Percentiles rank a stretch among this genome's conserved stretches.
Conservation (phyloP, 2,113 vertebrate species). For the Haemorhous mexicanus region DNA sequence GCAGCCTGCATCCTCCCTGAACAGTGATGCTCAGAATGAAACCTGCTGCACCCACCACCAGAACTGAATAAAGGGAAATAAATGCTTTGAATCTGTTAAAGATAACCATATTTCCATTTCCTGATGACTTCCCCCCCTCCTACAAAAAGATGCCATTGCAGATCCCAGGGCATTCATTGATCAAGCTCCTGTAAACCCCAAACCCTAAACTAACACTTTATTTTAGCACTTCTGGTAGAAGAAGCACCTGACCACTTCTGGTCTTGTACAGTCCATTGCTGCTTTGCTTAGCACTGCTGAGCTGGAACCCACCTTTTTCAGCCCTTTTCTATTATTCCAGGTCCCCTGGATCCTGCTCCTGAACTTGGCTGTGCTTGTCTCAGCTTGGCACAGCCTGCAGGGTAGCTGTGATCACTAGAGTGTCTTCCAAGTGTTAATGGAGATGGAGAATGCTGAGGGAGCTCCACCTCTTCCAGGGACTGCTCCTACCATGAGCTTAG, state of each 20-base stretch:
- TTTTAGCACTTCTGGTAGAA: background rate
- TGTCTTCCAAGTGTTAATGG: background rate
- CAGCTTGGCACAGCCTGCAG: background rate
- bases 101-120: background rate
- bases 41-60: background rate
- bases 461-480: background rate
- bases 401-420: fast-evolving
- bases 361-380: background rate
- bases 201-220: background rate
- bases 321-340: background rate
- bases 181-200: background rate
- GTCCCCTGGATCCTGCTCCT: background rate
- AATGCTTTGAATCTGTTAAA: background rate
- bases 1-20: background rate
- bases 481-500: background rate
- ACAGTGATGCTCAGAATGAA: fast-evolving
- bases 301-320: background rate
- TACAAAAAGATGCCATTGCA: background rate
- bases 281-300: background rate
- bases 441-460: background rate
- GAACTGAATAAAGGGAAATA: background rate
- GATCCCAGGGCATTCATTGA: background rate
- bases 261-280: background rate
- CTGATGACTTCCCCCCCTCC: fast-evolving
- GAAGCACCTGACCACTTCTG: background rate